Evolutionary conservation across 2,888 invertebrate genomes (phyloP).

Genomic region (Ophraella communa): DNA sequence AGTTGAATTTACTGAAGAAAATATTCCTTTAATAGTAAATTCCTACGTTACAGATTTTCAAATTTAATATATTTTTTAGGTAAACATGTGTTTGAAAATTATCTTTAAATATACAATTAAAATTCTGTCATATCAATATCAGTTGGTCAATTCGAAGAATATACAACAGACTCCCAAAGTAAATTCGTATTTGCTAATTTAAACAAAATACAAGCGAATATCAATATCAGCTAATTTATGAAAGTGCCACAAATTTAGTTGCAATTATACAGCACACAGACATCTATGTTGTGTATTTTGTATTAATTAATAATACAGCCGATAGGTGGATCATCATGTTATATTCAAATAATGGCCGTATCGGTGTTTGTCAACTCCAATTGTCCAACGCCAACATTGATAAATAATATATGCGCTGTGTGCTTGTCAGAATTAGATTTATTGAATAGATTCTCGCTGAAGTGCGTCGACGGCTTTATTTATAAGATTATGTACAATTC

Average conservation of each 20-base stretch:
- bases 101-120: too few species aligned
- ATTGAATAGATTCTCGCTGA: conserved; percentile 53
- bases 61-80: too few species aligned
- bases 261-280: conserved; percentile 58
- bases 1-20: too few species aligned
- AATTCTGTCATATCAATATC: neutral
- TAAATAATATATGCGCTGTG: conserved; percentile 57
- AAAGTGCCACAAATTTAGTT: conserved; percentile 58
- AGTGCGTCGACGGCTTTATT: conserved; percentile 39
- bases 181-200: conserved; percentile 56
- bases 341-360: conserved; percentile 58
- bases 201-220: conserved; percentile 58
- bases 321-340: conserved; percentile 58
- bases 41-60: too few species aligned
- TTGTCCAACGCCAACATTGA: conserved; percentile 54
- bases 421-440: conserved; percentile 57
- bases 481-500: neutral
- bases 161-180: conserved; percentile 45
- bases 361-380: conserved; percentile 57
- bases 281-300: conserved; percentile 57
- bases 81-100: too few species aligned
- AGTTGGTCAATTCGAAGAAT: conserved; percentile 43
- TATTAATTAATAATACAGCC: conserved; percentile 58
- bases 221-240: conserved; percentile 59
- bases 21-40: too few species aligned